A percentile compares a stretch with the other conserved stretches of the same genome.
Evolutionary conservation across 2,888 invertebrate genomes (phyloP).

Genomic region (Drosophila anceps): DNA sequence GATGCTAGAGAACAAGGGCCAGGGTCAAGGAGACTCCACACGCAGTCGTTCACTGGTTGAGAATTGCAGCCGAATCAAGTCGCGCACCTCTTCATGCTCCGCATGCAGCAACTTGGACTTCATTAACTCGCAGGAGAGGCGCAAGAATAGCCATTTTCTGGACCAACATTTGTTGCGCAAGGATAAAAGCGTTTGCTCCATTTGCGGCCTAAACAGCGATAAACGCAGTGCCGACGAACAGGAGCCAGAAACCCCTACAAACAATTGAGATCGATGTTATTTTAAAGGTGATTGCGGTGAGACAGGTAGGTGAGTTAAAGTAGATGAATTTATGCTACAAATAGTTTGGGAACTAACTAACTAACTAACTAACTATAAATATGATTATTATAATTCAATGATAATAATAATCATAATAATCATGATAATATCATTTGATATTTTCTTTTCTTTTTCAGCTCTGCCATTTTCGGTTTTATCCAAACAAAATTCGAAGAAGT

Average conservation of each 20-base stretch:
- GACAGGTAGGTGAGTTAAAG: no score
- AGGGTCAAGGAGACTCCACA: slow-evolving; percentile 31
- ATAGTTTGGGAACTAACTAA: no score
- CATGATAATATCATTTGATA: no score
- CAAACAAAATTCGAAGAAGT: not conserved
- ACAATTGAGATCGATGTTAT: not conserved
- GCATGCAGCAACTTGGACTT: slow-evolving; percentile 4
- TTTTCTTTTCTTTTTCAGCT: slow-evolving; percentile 7
- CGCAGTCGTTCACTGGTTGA: slow-evolving; percentile 15
- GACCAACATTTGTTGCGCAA: slow-evolving; percentile 1
- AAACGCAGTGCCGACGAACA: slow-evolving; percentile 11
- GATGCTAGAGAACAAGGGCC: not conserved
- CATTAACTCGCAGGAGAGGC: not conserved
- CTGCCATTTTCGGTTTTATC: not conserved
- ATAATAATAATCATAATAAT: no score
- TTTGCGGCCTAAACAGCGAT: slow-evolving; percentile 27
- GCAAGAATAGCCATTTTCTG: slow-evolving; percentile 2
- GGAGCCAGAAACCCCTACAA: not conserved
- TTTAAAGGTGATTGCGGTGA: not conserved
- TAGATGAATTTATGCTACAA: no score
- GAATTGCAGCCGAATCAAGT: not conserved
- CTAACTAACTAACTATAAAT: no score
- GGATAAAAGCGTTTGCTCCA: slow-evolving; percentile 24
- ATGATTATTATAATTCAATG: no score
- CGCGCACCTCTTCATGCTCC: slow-evolving; percentile 12